Percentiles rank a stretch among this genome's conserved stretches.
phyloP scores from a whole-genome alignment of 1,140 invertebrate species.

The Hestina assimilis region DNA sequence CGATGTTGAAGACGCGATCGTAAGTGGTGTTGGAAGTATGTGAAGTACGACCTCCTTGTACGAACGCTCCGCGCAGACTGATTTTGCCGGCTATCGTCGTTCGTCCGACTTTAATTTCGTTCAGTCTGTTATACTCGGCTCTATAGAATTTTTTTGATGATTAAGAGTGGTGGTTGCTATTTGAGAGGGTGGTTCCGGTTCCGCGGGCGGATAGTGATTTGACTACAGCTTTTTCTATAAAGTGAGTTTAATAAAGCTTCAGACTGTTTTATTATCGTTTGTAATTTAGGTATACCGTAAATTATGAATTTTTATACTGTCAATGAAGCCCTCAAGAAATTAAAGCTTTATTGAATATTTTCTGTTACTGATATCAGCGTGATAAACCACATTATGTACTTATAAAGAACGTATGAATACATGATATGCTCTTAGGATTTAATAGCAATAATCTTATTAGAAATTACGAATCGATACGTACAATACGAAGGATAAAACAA shows the following conservation, averaged over 20 bases:
- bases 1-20: constrained; percentile 51
- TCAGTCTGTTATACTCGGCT: constrained; percentile 34
- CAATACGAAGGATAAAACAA: too few species aligned
- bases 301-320: too few species aligned
- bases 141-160: constrained; percentile 29
- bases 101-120: constrained; percentile 39
- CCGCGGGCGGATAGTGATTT: constrained; percentile 27
- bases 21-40: constrained; percentile 31
- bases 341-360: too few species aligned
- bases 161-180: constrained; percentile 43
- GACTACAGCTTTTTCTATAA: constrained; percentile 4
- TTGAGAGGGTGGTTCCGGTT: constrained; percentile 58
- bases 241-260: background rate
- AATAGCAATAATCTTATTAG: too few species aligned
- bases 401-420: too few species aligned
- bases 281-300: background rate
- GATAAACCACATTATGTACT: too few species aligned
- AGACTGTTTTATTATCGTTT: background rate
- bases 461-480: too few species aligned
- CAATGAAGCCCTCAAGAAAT: too few species aligned
- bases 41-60: constrained; percentile 37
- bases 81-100: constrained; percentile 24
- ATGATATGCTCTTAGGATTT: too few species aligned
- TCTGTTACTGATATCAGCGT: too few species aligned
- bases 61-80: constrained; percentile 52